Conservation (phyloP, 2,888 invertebrate species). For the Dolichopus griseipennis region DNA sequence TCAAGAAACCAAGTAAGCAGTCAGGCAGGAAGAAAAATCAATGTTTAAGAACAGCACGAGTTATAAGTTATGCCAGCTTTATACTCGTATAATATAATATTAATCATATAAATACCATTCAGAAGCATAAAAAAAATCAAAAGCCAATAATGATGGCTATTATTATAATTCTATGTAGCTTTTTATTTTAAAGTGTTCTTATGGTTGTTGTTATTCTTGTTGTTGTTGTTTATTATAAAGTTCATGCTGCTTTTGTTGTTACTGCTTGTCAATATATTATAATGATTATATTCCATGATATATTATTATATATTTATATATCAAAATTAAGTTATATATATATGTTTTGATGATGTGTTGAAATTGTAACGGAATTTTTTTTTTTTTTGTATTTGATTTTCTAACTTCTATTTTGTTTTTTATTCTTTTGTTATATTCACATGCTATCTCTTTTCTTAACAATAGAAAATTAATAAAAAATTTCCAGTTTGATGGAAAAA, state of each 20-base stretch:
- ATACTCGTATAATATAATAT: no score
- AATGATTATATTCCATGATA: background rate
- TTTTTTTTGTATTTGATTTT: no score
- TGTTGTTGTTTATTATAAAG: background rate
- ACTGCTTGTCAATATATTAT: background rate
- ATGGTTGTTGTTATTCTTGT: background rate
- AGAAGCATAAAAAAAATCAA: background rate
- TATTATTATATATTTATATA: no score
- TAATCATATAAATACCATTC: background rate
- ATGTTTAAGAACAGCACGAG: background rate
- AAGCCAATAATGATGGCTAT: background rate
- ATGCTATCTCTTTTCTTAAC: no score
- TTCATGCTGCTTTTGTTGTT: background rate
- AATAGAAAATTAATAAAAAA: no score
- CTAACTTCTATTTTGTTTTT: no score
- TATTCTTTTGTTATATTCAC: no score
- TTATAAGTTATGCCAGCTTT: background rate
- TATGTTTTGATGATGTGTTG: conserved; percentile 2
- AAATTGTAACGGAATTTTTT: background rate
- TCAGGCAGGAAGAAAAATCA: no score
- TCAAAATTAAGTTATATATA: background rate
- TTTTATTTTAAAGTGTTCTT: background rate
- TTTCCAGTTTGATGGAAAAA: no score
- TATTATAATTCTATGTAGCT: background rate
- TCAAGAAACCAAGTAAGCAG: no score